Evolutionary conservation across 2,797 vertebrate species (phyloP), one percentile per base, ranked within the genome.

Genomic region (Alexandromys oeconomus): DNA sequence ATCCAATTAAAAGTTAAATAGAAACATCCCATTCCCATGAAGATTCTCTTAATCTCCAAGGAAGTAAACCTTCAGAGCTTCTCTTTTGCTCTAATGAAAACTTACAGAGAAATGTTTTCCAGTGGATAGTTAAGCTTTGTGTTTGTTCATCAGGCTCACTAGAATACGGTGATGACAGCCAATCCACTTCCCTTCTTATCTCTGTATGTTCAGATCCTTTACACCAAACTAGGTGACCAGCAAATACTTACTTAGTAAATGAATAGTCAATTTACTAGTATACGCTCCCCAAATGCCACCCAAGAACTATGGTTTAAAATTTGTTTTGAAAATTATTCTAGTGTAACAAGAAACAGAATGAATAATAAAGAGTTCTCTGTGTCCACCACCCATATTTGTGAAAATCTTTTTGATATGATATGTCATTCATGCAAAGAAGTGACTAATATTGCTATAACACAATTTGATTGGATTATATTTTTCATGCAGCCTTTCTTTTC

Each of bases 1-100:
- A 57, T 77, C 67, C n/a, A 80, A 14, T 76, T 92, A 87, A 91
- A 69, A 19, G 87, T 79, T 92, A 91, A 92, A 91, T 12, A 65
- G 77, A 91, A 91, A 71, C 27, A 92, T 29, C 82, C 69, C 29
- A 80, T 6, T 85, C 63, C n/a, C 74, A 14, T 74, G 23, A 79
- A 80, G 37, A 29, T 57, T 85, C 12, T 19, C 73, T 67, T 61
- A 63, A 80, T 37, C 1, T 82, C 17, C 23, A 31, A 51, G 23
- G 51, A 61, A 76, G 31, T 63, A 74, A 65, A 69, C 43, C 31
- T 43, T 84, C 43, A 91, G 12, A 74, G 48, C 4, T 2, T 59
- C 4, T 14, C 71, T 37, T 54, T 13, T 76, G 5, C 46, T 76
- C 23, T 78, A 25, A 29, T 63, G 34, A 54, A 92, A 34, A 0